Conservation (phyloP, 2,888 invertebrate genomes). For the Nudaria mundana region DNA sequence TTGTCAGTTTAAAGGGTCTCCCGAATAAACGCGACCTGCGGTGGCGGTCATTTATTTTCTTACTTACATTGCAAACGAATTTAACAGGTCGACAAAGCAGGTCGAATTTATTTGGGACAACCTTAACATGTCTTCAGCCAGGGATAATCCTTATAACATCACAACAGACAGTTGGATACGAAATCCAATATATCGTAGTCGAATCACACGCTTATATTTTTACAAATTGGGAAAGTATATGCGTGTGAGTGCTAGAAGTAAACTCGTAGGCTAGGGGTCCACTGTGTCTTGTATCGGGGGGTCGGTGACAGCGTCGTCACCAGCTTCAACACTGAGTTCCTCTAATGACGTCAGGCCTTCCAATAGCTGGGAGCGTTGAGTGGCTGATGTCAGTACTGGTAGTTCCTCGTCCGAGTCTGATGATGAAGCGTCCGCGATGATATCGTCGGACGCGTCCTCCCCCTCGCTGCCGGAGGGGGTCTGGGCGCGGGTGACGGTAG, state of each 20-base stretch:
- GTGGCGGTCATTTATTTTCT: too few species aligned
- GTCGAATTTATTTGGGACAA: too few species aligned
- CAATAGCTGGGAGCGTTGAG: constrained; percentile 34
- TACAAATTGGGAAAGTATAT: constrained; percentile 11
- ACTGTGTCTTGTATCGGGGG: constrained; percentile 16
- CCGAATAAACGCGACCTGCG: too few species aligned
- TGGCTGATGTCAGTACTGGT: constrained; percentile 17
- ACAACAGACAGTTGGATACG: too few species aligned
- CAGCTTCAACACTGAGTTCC: constrained; percentile 14
- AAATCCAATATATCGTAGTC: too few species aligned
- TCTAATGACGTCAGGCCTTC: constrained; percentile 42
- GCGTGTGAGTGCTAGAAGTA: constrained; percentile 6
- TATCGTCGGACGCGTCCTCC: constrained; percentile 21
- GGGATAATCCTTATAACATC: too few species aligned
- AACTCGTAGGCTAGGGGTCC: constrained; percentile 21
- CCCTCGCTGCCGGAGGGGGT: constrained; percentile 30
- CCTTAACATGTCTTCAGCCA: too few species aligned
- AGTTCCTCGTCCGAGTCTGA: constrained; percentile 20
- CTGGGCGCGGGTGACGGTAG: constrained; percentile 23
- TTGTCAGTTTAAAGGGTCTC: too few species aligned
- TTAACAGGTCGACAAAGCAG: too few species aligned
- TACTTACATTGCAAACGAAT: too few species aligned
- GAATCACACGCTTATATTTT: too few species aligned
- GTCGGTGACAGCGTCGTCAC: constrained; percentile 12
- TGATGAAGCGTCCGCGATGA: constrained; percentile 17